A percentile compares a stretch with the other conserved stretches of the same genome.
phyloP scores from a whole-genome alignment of 2,113 vertebrate genomes.

The Laticauda colubrina region DNA sequence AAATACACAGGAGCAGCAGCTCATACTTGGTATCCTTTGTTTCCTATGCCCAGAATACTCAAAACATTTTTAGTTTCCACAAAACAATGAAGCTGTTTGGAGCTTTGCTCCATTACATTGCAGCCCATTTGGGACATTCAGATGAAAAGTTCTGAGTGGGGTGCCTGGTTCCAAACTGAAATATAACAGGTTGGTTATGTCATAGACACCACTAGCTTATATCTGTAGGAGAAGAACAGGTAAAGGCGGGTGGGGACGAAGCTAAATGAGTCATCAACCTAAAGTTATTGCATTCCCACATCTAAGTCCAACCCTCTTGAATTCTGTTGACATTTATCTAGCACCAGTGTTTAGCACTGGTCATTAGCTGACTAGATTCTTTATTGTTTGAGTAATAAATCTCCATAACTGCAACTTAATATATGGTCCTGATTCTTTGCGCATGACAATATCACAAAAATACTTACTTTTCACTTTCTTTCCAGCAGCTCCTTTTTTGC shows the following conservation, averaged over 20 bases:
- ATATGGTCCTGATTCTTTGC: background rate
- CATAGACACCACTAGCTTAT: background rate
- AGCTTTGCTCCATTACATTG: background rate
- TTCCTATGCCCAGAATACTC: background rate
- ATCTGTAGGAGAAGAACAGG: background rate
- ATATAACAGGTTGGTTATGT: background rate
- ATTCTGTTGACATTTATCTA: background rate
- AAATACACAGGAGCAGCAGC: background rate
- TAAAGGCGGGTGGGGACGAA: background rate
- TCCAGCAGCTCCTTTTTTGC: conserved; percentile 25
- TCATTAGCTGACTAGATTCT: background rate
- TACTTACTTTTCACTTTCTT: conserved; percentile 56
- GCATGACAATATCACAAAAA: background rate
- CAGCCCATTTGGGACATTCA: background rate
- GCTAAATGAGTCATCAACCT: background rate
- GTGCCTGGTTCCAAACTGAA: background rate
- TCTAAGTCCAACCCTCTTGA: background rate
- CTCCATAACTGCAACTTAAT: background rate
- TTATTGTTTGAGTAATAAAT: background rate
- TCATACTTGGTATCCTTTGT: background rate
- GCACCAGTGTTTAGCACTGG: background rate
- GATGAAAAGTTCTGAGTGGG: background rate
- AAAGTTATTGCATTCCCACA: background rate
- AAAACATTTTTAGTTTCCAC: background rate
- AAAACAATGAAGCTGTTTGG: background rate